Percentiles rank a stretch among this genome's conserved stretches.
Conservation (phyloP, 2,113 vertebrate species). For the Noturus placidus region DNA sequence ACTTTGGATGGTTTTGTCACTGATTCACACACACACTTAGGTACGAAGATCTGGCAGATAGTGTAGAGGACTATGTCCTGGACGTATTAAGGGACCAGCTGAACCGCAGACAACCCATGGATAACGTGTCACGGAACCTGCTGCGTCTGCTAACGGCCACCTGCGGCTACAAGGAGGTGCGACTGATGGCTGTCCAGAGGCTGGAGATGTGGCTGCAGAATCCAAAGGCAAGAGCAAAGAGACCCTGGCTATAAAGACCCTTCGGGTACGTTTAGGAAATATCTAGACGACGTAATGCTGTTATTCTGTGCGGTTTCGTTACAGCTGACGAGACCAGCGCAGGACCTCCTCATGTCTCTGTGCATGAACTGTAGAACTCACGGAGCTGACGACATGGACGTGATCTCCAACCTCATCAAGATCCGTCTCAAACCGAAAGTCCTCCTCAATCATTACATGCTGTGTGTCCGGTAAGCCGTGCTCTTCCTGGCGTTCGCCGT, state of each 20-base stretch:
- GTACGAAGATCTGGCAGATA: slow-evolving; percentile 92
- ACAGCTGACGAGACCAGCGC: slow-evolving; percentile 93
- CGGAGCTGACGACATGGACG: slow-evolving; percentile 90
- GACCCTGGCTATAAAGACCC: not conserved
- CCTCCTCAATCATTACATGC: slow-evolving; percentile 95
- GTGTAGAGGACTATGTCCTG: slow-evolving; percentile 94
- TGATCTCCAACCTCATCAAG: slow-evolving; percentile 95
- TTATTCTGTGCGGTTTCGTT: not conserved
- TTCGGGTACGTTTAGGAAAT: not conserved
- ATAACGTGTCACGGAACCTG: slow-evolving; percentile 93
- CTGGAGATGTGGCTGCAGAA: slow-evolving; percentile 99
- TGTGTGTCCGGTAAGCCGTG: slow-evolving; percentile 82
- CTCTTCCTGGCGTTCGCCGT: no score
- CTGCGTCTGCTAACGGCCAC: slow-evolving; percentile 91
- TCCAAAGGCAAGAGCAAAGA: slow-evolving; percentile 83
- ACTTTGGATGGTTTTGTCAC: not conserved
- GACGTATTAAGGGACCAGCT: slow-evolving; percentile 94
- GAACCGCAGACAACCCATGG: slow-evolving; percentile 94
- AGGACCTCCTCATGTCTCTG: slow-evolving; percentile 95
- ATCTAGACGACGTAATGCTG: not conserved
- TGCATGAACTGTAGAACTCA: slow-evolving; percentile 95
- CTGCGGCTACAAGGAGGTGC: slow-evolving; percentile 93
- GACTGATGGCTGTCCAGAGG: slow-evolving; percentile 90
- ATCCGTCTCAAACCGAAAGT: slow-evolving; percentile 98
- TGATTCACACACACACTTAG: slow-evolving; percentile 59